Conservation (phyloP, 2,113 vertebrate species). For the Odobenus rosmarus region DNA sequence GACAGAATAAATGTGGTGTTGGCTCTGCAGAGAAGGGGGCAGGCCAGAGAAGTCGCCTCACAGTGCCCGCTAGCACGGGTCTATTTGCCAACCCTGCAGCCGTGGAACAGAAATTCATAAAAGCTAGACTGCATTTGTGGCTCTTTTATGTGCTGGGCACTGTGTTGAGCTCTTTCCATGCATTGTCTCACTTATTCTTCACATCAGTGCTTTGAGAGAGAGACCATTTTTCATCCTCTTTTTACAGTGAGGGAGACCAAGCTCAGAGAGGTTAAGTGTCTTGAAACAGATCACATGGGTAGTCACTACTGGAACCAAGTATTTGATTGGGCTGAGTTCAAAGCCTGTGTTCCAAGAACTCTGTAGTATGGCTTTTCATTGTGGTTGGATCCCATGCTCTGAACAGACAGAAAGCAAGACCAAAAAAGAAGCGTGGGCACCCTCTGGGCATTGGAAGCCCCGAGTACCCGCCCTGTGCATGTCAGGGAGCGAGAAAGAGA, state of each 20-base stretch:
- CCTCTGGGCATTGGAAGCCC: constrained; percentile 48
- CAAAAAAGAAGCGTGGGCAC: not conserved
- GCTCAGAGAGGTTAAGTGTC: not conserved
- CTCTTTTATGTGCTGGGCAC: not conserved
- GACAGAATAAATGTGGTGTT: constrained; percentile 50
- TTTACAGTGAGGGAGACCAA: not conserved
- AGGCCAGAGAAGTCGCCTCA: constrained; percentile 2
- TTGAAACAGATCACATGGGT: not conserved
- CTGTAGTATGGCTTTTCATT: not conserved
- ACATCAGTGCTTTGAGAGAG: not conserved
- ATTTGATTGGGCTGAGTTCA: not conserved
- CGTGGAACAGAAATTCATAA: not conserved
- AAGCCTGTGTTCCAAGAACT: not conserved
- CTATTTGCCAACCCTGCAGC: not conserved
- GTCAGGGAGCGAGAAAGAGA: not conserved
- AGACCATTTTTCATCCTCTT: not conserved
- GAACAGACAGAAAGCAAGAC: not conserved
- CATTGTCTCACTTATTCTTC: not conserved
- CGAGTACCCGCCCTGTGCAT: not conserved
- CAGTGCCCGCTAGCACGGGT: not conserved
- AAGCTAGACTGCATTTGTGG: too few species aligned
- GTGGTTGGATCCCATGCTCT: not conserved
- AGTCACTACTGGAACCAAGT: not conserved
- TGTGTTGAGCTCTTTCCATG: not conserved
- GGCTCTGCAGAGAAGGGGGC: not conserved